Evolutionary conservation across 2,888 invertebrate species (phyloP).

Genomic region (Tinea pellionella): DNA sequence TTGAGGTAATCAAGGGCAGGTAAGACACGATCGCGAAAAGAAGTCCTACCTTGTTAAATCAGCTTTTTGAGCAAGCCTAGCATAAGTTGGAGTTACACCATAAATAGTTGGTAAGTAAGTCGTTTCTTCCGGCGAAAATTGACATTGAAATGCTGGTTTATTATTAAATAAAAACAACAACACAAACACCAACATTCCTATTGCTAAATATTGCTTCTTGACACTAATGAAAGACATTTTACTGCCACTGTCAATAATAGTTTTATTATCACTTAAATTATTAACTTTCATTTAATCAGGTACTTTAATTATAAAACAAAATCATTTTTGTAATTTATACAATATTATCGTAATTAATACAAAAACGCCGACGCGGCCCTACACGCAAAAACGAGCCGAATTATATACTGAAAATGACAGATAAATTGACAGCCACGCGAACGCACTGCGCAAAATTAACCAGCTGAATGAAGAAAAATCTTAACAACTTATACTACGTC

Average conservation of each 20-base stretch:
- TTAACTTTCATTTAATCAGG: background rate
- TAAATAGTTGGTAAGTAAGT: slow-evolving; percentile 79
- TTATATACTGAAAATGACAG: background rate
- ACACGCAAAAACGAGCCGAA: background rate
- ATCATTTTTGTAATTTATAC: background rate
- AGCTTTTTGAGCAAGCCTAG: slow-evolving; percentile 90
- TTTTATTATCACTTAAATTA: background rate
- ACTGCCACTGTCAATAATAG: slow-evolving; percentile 16
- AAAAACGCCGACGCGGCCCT: background rate
- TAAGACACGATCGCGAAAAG: slow-evolving; percentile 33
- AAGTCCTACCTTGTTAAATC: slow-evolving; percentile 83
- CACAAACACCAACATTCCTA: slow-evolving; percentile 58
- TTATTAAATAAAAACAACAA: slow-evolving; percentile 55
- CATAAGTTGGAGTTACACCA: slow-evolving; percentile 92
- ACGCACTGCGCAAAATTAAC: background rate
- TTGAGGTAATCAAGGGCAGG: slow-evolving; percentile 41
- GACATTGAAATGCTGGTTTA: slow-evolving; percentile 55
- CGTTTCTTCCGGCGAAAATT: slow-evolving; percentile 38
- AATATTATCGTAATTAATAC: background rate
- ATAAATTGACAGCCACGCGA: slow-evolving; percentile 1
- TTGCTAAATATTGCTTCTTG: slow-evolving; percentile 58
- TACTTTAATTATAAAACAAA: background rate
- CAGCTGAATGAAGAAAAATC: background rate
- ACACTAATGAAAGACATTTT: slow-evolving; percentile 59
- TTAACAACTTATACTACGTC: background rate